Percentiles rank a stretch among this genome's conserved stretches.
phyloP scores from a whole-genome alignment of 2,113 vertebrate species.

The Albula glossodonta region DNA sequence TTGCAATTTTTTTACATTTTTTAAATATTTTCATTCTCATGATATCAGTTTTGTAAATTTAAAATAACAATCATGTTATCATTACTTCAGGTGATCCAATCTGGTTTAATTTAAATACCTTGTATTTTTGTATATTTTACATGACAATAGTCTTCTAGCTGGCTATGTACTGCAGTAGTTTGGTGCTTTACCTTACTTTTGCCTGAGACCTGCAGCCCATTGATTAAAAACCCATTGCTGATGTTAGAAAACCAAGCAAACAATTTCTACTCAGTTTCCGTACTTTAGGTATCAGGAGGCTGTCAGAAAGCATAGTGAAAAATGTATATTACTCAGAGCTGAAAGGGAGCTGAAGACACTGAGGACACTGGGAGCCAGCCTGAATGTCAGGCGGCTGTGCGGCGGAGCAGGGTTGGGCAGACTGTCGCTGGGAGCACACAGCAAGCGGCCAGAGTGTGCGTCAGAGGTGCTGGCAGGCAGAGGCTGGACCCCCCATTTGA shows the following conservation, averaged over 20 bases:
- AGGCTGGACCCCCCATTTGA: conserved; percentile 22
- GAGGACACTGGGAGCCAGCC: background rate
- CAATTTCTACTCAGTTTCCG: background rate
- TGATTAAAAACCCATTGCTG: background rate
- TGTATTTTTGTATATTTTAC: background rate
- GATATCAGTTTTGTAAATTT: background rate
- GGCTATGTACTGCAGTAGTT: background rate
- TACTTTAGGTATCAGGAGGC: background rate
- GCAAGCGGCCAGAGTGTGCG: conserved; percentile 44
- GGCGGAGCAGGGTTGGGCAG: background rate
- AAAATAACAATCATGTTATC: background rate
- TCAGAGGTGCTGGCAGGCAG: conserved; percentile 50
- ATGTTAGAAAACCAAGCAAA: background rate
- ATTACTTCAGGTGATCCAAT: background rate
- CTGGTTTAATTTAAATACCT: background rate
- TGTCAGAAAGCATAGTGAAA: background rate
- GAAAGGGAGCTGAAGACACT: background rate
- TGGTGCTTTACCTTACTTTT: background rate
- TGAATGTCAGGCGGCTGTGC: background rate
- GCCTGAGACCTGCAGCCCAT: background rate
- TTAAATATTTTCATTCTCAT: no score
- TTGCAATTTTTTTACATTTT: background rate
- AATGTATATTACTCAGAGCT: background rate
- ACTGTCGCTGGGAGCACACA: background rate
- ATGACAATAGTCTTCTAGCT: background rate